These are phyloP conservation scores for Aegypius monachus DNA, from an alignment of 2,113 vertebrate species.

Conservation along the genomic window DNA sequence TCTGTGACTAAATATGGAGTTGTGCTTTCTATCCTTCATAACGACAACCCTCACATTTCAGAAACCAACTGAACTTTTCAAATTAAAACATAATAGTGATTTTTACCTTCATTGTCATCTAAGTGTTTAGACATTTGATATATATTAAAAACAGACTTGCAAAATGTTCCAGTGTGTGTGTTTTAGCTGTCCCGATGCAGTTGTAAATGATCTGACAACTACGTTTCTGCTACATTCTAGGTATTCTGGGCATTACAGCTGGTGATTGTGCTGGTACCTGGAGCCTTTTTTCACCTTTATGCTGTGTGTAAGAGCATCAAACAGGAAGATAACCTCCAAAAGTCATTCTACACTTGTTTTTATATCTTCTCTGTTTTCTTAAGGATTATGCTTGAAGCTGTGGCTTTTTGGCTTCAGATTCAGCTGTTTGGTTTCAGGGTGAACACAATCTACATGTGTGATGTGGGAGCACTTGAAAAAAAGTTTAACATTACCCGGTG, in stretches of 20 bases:
- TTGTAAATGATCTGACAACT: not conserved
- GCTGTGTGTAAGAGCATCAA: conserved; percentile 84
- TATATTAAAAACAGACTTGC: not conserved
- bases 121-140: not conserved
- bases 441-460: conserved; percentile 72
- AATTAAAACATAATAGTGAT: not conserved
- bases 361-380: conserved; percentile 86
- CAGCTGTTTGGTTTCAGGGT: conserved; percentile 89
- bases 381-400: conserved; percentile 83
- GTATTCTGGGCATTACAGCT: conserved; percentile 86
- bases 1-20: not conserved
- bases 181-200: not conserved
- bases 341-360: conserved; percentile 78
- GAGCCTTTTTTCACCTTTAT: conserved; percentile 85
- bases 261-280: conserved; percentile 83
- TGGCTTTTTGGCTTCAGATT: conserved; percentile 88
- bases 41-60: not conserved
- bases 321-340: conserved; percentile 85
- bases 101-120: not conserved
- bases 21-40: not conserved
- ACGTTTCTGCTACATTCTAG: conserved; percentile 67
- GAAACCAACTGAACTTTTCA: not conserved
- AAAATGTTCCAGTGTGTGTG: not conserved
- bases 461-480: conserved; percentile 76
- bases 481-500: conserved; percentile 78